Conservation (phyloP, 2,888 invertebrate species). For the Tromatobia lineatoria region DNA sequence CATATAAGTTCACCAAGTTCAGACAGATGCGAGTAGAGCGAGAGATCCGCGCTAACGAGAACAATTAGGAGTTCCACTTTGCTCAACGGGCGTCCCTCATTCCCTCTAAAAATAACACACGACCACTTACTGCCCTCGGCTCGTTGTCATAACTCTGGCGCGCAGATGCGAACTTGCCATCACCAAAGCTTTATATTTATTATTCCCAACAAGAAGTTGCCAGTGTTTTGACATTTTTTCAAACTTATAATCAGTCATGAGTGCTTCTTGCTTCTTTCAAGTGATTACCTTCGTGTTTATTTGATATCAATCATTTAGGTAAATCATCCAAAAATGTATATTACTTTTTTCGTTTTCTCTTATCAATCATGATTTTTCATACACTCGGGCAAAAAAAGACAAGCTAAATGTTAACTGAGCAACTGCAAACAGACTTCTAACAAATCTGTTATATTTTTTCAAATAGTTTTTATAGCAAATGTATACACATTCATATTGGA, state of each 20-base stretch:
- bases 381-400: no score
- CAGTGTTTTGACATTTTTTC: neutral
- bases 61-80: conserved; percentile 85
- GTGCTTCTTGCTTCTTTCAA: neutral
- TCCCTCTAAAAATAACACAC: conserved; percentile 84
- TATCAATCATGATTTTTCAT: neutral
- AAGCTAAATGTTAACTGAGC: no score
- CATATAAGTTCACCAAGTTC: conserved; percentile 82
- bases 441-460: no score
- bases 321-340: no score
- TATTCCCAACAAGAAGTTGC: conserved; percentile 22
- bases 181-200: conserved; percentile 47
- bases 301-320: neutral
- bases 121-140: conserved; percentile 79
- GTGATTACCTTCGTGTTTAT: neutral
- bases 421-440: no score
- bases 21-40: conserved; percentile 83
- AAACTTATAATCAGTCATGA: neutral
- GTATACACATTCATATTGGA: no score
- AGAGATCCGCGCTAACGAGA: conserved; percentile 81
- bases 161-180: conserved; percentile 67
- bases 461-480: no score
- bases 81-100: conserved; percentile 76
- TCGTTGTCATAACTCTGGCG: conserved; percentile 70
- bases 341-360: neutral